Conservation (phyloP, 2,888 invertebrate genomes). For the Cyaniris semiargus region DNA sequence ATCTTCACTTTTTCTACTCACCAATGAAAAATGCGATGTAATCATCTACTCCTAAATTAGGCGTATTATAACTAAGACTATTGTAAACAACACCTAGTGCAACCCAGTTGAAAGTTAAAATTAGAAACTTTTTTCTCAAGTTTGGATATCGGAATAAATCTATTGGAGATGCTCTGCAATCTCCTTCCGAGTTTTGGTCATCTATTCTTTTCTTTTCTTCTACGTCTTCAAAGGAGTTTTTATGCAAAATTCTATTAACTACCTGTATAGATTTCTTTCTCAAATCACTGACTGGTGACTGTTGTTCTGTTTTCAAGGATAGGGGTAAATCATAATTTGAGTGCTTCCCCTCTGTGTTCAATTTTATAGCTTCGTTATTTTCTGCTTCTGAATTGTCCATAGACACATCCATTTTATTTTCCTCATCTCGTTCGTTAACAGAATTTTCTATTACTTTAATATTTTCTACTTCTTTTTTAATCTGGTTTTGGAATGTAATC, state of each 20-base stretch:
- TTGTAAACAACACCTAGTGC: slow-evolving; percentile 85
- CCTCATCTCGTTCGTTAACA: slow-evolving; percentile 57
- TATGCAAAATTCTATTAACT: slow-evolving; percentile 60
- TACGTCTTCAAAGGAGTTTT: slow-evolving; percentile 57
- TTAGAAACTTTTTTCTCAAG: slow-evolving; percentile 83
- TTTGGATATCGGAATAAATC: slow-evolving; percentile 84
- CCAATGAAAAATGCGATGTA: slow-evolving; percentile 85
- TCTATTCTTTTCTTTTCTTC: slow-evolving; percentile 66
- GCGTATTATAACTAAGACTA: slow-evolving; percentile 83
- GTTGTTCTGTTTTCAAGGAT: slow-evolving; percentile 61
- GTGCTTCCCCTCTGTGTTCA: slow-evolving; percentile 46
- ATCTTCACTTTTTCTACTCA: slow-evolving; percentile 50
- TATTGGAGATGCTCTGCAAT: slow-evolving; percentile 80
- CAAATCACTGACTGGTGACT: slow-evolving; percentile 55
- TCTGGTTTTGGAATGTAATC: slow-evolving; percentile 63
- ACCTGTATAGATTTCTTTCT: slow-evolving; percentile 66
- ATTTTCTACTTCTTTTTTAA: slow-evolving; percentile 50
- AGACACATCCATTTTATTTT: slow-evolving; percentile 60
- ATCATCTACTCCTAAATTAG: slow-evolving; percentile 84
- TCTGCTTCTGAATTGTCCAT: slow-evolving; percentile 52
- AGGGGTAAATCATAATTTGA: slow-evolving; percentile 51
- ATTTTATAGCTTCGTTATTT: slow-evolving; percentile 40
- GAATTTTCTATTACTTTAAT: slow-evolving; percentile 46
- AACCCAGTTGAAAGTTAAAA: slow-evolving; percentile 84
- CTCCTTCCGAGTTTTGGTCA: slow-evolving; percentile 69